Evolutionary conservation across 1,140 invertebrate genomes (phyloP), one percentile per base, ranked within the genome.

Genomic region (Rhizoglyphus robini): DNA sequence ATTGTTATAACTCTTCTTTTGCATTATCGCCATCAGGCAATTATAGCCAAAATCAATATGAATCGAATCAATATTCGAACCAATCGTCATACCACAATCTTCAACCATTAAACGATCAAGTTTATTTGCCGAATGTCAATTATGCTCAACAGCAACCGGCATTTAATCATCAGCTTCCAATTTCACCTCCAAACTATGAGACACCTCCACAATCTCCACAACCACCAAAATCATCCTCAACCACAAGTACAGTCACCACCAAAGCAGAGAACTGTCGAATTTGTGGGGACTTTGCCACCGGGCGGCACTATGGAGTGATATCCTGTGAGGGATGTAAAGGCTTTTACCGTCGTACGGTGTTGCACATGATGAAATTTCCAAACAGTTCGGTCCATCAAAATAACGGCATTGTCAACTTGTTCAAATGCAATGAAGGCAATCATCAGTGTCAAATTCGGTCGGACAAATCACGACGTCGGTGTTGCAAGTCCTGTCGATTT

Each of bases 401-500:
- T 51, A 51, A 27, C 11, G 48, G 48, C 11, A 72, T 74, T 41
- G 41, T 32, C 27, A 51, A 38, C 15, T 67, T 69, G 32, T 76
- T 76, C 60, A 57, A 57, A 20, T 75, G 74, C 62, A 67, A 71
- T 20, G 71, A 70, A 41, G 69, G 71, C 11, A 64, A 72, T 8
- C 48, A 51, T 11, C 48, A 23, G 3, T 51, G 48, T 51, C 48
- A 20, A n/a, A 51, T 51, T 3, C 48, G 15, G 2, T 13, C 23
- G 2, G 48, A 74, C 36, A 72, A 73, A 68, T 68, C 69, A 31
- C 71, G 79, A 48, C 68, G 80, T 54, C 81, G 81, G 70, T 78
- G 80, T 66, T 81, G 80, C 68, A 77, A 80, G 67, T 73, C 77
- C 0, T 81, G 80, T 68, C 72, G 80, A 15, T 80, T 79, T 70